phyloP scores from a whole-genome alignment of 2,113 vertebrate genomes.

The Austrofundulus limnaeus region DNA sequence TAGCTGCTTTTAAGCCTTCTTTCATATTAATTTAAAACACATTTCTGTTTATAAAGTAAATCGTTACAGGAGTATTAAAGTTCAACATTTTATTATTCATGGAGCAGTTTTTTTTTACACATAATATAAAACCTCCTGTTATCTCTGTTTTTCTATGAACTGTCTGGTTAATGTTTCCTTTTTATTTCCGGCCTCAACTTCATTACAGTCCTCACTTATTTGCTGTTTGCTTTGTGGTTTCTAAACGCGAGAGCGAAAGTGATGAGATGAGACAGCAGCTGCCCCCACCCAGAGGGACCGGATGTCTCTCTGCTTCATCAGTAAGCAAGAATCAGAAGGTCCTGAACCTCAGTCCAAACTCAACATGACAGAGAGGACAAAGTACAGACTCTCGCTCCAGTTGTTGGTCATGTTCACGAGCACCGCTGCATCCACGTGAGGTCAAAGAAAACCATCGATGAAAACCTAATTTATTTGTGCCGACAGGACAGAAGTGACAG shows the following conservation, averaged over 20 bases:
- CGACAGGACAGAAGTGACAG: conserved; percentile 49
- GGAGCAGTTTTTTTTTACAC: neutral
- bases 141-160: conserved; percentile 2
- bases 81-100: too few relatives aligned
- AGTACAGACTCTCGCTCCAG: conserved; percentile 26
- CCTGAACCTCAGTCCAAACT: conserved; percentile 51
- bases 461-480: too few relatives aligned
- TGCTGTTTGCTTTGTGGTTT: conserved; percentile 33
- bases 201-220: conserved; percentile 28
- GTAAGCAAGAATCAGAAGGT: conserved; percentile 43
- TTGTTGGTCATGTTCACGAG: conserved; percentile 22
- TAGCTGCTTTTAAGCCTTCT: too few relatives aligned
- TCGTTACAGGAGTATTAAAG: too few relatives aligned
- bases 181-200: conserved; percentile 1
- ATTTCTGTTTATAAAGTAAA: too few relatives aligned
- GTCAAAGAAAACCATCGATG: conserved; percentile 8
- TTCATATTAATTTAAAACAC: too few relatives aligned
- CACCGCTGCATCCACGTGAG: conserved; percentile 10
- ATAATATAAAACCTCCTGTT: neutral
- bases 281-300: conserved; percentile 50
- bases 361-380: conserved; percentile 44
- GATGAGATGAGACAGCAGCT: conserved; percentile 43
- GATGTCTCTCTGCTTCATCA: conserved; percentile 57
- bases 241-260: conserved; percentile 48
- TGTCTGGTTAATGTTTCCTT: conserved; percentile 8